These are phyloP conservation scores for Sebastiscus tertius DNA, from an alignment of 2,797 vertebrate species.

Conservation along the genomic window DNA sequence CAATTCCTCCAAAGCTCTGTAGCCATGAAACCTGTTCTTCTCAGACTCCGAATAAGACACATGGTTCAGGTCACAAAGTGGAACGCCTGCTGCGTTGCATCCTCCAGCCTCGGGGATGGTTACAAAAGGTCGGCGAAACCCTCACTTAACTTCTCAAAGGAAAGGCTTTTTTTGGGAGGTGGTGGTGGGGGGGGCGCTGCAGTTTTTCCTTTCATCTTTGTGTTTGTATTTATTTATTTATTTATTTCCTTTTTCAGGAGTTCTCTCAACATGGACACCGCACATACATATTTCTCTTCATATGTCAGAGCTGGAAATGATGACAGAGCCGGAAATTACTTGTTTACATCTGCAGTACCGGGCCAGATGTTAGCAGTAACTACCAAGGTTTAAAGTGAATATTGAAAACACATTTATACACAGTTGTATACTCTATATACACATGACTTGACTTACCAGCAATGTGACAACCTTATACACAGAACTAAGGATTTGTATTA, in stretches of 20 bases:
- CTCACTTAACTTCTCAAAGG: conserved; percentile 53
- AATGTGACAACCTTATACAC: not conserved
- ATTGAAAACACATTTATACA: not conserved
- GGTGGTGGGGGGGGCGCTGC: no score
- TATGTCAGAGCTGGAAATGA: not conserved
- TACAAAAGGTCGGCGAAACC: conserved; percentile 41
- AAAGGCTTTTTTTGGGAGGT: not conserved
- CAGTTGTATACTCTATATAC: not conserved
- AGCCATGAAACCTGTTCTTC: not conserved
- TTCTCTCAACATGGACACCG: not conserved
- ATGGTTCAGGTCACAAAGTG: conserved; percentile 38
- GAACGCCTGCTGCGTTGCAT: conserved; percentile 30
- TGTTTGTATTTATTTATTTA: not conserved
- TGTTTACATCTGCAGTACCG: not conserved
- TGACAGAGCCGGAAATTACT: conserved; percentile 11
- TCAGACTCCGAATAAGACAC: conserved; percentile 18
- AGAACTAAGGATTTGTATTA: not conserved
- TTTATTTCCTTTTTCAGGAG: not conserved
- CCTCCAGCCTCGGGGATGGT: conserved; percentile 26
- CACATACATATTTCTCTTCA: conserved; percentile 6
- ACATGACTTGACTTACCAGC: not conserved
- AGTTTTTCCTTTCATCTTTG: conserved; percentile 21
- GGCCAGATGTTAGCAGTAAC: not conserved
- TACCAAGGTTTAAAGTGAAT: not conserved
- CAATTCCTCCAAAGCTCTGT: not conserved